Percentiles rank a stretch among this genome's conserved stretches.
These are phyloP conservation scores for Polydrusus pterygomalis DNA, from an alignment of 2,888 invertebrate genomes.

Conservation along the genomic window DNA sequence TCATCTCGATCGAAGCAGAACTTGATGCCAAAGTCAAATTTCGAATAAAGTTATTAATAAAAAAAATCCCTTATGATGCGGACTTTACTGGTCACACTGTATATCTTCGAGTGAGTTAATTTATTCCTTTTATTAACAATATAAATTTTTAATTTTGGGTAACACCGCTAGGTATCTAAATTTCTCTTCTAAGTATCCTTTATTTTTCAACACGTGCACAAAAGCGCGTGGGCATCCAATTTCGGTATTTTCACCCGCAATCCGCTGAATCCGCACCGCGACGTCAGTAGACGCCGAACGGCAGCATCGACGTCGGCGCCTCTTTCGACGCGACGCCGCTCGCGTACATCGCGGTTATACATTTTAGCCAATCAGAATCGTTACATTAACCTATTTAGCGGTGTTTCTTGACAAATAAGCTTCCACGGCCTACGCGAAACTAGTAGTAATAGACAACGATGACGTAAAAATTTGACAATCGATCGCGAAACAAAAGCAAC, in stretches of 20 bases:
- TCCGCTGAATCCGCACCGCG: conserved; percentile 49
- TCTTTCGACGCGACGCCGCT: conserved; percentile 12
- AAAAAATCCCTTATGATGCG: too few species aligned
- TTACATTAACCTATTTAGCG: conserved; percentile 8
- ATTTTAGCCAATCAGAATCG: conserved; percentile 4
- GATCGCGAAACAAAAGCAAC: conserved; percentile 17
- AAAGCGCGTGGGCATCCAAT: conserved; percentile 17
- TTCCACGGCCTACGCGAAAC: conserved; percentile 12
- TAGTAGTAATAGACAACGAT: conserved; percentile 9
- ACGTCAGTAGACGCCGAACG: conserved; percentile 45
- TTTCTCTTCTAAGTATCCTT: background rate
- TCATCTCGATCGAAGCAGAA: too few species aligned
- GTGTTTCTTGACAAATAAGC: conserved; percentile 16
- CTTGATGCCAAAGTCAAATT: too few species aligned
- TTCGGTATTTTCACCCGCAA: conserved; percentile 36
- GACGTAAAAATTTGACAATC: conserved; percentile 26
- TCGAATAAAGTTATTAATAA: too few species aligned
- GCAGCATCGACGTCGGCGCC: conserved; percentile 41
- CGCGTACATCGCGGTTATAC: background rate
- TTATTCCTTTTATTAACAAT: too few species aligned
- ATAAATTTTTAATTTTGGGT: background rate
- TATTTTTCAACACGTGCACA: conserved; percentile 15
- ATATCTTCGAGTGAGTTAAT: too few species aligned
- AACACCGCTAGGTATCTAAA: background rate
- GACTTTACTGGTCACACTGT: too few species aligned